Conservation (phyloP, 2,797 vertebrate genomes). For the Cuculus canorus region DNA sequence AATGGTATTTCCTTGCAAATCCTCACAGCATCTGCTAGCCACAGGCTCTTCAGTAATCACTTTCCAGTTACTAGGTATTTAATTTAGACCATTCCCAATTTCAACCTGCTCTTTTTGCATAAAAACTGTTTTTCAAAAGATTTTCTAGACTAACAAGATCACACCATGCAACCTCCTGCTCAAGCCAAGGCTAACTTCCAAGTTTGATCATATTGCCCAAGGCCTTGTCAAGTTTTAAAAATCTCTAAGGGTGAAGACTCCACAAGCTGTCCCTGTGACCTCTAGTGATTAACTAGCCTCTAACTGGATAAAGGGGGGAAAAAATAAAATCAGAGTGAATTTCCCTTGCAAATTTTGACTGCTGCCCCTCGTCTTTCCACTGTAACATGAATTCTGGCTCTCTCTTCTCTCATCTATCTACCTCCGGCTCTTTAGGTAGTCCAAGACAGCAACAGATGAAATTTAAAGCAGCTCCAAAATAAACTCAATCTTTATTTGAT, state of each 20-base stretch:
- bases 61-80: background rate
- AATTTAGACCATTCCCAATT: background rate
- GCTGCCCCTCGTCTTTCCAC: background rate
- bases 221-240: background rate
- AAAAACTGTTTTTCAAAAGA: background rate
- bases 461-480: background rate
- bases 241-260: background rate
- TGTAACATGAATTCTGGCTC: background rate
- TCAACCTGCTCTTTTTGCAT: background rate
- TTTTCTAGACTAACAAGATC: background rate
- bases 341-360: background rate
- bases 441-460: background rate
- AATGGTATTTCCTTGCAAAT: background rate
- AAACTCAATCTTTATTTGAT: background rate
- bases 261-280: background rate
- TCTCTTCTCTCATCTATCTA: background rate
- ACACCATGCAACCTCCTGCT: background rate
- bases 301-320: background rate
- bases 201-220: background rate
- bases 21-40: background rate
- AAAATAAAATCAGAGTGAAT: background rate
- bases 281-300: background rate
- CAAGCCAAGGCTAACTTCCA: background rate
- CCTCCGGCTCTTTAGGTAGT: background rate
- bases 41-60: background rate